Percentiles rank a stretch among this genome's conserved stretches.
Evolutionary conservation across 1,140 invertebrate genomes (phyloP).

Genomic region (Drosophila repleta): DNA sequence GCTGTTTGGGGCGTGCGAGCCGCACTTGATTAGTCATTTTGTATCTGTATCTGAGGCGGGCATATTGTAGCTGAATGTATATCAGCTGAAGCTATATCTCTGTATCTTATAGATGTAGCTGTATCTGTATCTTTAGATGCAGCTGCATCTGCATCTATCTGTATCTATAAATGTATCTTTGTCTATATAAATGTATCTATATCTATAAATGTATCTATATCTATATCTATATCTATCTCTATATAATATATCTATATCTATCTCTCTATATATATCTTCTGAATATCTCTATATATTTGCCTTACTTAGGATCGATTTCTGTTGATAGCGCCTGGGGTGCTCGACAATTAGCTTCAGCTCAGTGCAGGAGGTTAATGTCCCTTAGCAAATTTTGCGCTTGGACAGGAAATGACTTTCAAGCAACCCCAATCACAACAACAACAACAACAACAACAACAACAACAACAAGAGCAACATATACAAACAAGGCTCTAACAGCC

Average conservation of each 20-base stretch:
- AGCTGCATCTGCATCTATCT: background rate
- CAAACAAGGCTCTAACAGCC: constrained; percentile 7
- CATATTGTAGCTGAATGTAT: background rate
- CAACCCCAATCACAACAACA: constrained; percentile 24
- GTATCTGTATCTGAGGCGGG: constrained; percentile 15
- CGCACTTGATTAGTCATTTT: constrained; percentile 36
- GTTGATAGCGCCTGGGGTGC: background rate
- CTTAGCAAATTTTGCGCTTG: constrained; percentile 27
- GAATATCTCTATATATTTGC: background rate
- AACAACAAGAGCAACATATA: constrained; percentile 7
- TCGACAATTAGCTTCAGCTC: constrained; percentile 3
- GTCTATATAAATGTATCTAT: background rate
- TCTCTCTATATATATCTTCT: background rate
- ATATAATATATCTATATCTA: too few relatives aligned
- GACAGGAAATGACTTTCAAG: constrained; percentile 46
- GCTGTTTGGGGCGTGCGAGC: constrained; percentile 23
- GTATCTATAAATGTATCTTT: background rate
- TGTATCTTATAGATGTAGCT: background rate
- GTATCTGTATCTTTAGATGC: background rate
- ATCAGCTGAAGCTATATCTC: constrained; percentile 6
- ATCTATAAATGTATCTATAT: background rate
- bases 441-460: constrained; percentile 11
- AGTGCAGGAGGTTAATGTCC: constrained; percentile 43
- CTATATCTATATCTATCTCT: background rate
- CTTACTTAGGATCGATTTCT: background rate